Evolutionary conservation across 1,140 invertebrate species (phyloP), one percentile per base, ranked within the genome.

Genomic region (Eriosoma lanigerum): DNA sequence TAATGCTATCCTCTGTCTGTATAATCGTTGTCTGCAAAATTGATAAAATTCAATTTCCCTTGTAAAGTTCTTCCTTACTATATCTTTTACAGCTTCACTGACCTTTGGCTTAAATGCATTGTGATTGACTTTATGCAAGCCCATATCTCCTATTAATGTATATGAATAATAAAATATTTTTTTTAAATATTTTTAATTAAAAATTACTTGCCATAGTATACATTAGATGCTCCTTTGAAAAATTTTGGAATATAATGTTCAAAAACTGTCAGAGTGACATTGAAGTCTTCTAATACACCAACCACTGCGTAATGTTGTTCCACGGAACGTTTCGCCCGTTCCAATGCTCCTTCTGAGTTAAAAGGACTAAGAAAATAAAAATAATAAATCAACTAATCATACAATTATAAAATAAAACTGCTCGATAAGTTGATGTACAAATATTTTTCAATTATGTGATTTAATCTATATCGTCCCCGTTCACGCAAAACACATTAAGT

Each of bases 11-110:
- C 93, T 89, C 85, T 60, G 15, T 60, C 58, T 60, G 83, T 96
- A 91, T 12, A 96, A 86, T 83, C 94, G 87, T 85, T 96, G 93
- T 83, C 90, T 91, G 84, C 94, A 95, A 84, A 96, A 96, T 84
- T 96, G 91, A 85, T 96, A 96, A 85, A 96, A 95, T 85, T 96
- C 94, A 26, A 96, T 94, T 87, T 96, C 95, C 78, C 92, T 88
- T 0, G 94, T 95, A 84, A 96, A 95, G 85, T 96, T 96, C 60
- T 88, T 89, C 81, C 93, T 88, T 0, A 96, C 93, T n/a, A 95
- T 90, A 32, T 95, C 90, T 85, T 95, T 95, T 0, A 96, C 90
- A 84, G 92, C 90, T 83, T 95, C 92, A 54, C 92, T 92, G 0
- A 96, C 94, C 3, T 92, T 91, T 1, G 94, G 94, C 85, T 96